Base-by-base conservation (phyloP, 2,113 vertebrate genomes). In the Illadopsis cleaveri region DNA sequence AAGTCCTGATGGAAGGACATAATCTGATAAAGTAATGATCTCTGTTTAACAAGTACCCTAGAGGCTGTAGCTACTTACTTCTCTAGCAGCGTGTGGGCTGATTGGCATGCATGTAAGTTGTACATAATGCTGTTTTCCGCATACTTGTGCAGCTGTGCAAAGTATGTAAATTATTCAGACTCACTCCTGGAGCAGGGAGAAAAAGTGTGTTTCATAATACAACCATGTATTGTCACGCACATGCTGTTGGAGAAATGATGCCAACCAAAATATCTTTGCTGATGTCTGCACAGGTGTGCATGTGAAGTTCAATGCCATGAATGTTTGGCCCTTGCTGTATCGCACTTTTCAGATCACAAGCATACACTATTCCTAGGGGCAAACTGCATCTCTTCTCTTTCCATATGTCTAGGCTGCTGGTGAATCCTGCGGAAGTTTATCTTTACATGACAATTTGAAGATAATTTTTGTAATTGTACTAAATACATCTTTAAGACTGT, bases 1-100 rank as follows among this genome's bases (percentile, higher is more conserved):
- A 95, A 83, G 82, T 54, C 82, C 47, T 94, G 45, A 82, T 83
- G 54, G 86, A 90, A 88, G 44, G 50, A 57, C 7, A 27, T 28
- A 45, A 70, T 93, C 57, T 45, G 60, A 45, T 58, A 14, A 42
- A 78, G 12, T 23, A n/a, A 4, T 54, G 31, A 79, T 76, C 51
- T 81, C 42, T 61, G 70, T 72, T 69, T 82, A 33, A 42, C 45
- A 58, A 58, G 44, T 20, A 58, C 16, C 20, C 24, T 28, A 48
- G 48, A 56, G 31, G 23, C 33, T 61, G 28, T 68, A 84, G 20
- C 24, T 62, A 6, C 30, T 85, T 51, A 50, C 33, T 37, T 77
- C 31, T 53, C 40, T 54, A 45, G 48, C 7, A 42, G 69, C 35
- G 35, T 78, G 24, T 66, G 56, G 83, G 82, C 56, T 15, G 5